Conservation (phyloP, 1,140 invertebrate genomes). For the Zelostemma sp. region DNA sequence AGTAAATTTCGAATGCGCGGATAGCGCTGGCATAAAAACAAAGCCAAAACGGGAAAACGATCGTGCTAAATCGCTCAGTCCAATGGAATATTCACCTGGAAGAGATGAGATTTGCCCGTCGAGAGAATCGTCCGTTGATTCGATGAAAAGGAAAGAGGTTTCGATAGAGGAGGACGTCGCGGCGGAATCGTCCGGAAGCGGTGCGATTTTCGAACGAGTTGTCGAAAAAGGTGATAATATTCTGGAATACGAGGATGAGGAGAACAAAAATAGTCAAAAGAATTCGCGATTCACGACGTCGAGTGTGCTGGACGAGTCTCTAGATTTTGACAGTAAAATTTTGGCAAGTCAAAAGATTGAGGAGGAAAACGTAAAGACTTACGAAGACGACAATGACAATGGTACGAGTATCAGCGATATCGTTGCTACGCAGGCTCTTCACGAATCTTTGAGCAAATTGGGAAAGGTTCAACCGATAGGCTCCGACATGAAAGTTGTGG, state of each 20-base stretch:
- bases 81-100: conserved; percentile 26
- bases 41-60: conserved; percentile 33
- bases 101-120: conserved; percentile 11
- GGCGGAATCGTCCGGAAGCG: neutral
- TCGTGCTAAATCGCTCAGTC: conserved; percentile 9
- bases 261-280: conserved; percentile 47
- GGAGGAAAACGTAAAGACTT: conserved; percentile 59
- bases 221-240: no score
- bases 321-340: conserved; percentile 50
- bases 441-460: conserved; percentile 67
- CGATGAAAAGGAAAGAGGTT: conserved; percentile 32
- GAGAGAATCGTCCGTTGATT: conserved; percentile 25
- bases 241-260: neutral
- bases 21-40: conserved; percentile 34
- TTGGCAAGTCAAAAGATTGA: conserved; percentile 43
- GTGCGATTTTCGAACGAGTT: no score
- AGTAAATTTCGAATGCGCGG: conserved; percentile 46
- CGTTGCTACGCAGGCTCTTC: conserved; percentile 65
- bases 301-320: conserved; percentile 52
- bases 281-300: conserved; percentile 65
- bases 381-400: conserved; percentile 66
- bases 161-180: conserved; percentile 20
- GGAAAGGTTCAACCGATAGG: conserved; percentile 62
- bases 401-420: conserved; percentile 69
- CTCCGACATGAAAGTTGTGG: conserved; percentile 49